These are phyloP conservation scores for Geophilus truncorum DNA, from an alignment of 2,888 invertebrate species.

Conservation along the genomic window DNA sequence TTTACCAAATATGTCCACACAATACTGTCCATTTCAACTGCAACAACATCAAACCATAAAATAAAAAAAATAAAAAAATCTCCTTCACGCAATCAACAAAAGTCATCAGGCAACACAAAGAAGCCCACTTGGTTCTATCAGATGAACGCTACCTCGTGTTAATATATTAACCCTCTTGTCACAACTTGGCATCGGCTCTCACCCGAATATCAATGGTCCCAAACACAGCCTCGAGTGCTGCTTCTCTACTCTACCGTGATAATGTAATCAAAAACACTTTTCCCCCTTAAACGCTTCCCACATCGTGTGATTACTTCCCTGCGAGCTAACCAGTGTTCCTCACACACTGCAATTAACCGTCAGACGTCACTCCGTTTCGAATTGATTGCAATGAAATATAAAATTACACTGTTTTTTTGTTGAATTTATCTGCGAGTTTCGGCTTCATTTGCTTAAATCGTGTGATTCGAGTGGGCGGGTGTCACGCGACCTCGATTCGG, in stretches of 20 bases:
- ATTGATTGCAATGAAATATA: too few species aligned
- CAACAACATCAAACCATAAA: too few species aligned
- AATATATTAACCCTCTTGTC: not conserved
- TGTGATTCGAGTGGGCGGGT: constrained; percentile 12
- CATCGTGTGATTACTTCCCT: not conserved
- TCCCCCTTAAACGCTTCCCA: not conserved
- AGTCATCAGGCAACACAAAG: not conserved
- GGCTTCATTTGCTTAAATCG: too few species aligned
- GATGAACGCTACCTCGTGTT: not conserved
- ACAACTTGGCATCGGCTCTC: constrained; percentile 8
- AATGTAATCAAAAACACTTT: not conserved
- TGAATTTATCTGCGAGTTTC: too few species aligned
- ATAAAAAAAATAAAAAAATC: too few species aligned
- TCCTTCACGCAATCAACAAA: not conserved
- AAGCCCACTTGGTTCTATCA: not conserved
- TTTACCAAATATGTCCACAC: too few species aligned
- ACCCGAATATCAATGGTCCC: not conserved
- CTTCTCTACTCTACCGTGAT: not conserved
- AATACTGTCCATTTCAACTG: too few species aligned
- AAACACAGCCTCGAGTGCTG: not conserved
- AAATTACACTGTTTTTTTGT: too few species aligned
- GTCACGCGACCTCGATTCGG: not conserved
- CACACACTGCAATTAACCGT: not conserved
- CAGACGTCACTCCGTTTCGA: too few species aligned
- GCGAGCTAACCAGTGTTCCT: not conserved